phyloP scores from a whole-genome alignment of 2,888 invertebrate species.

The Morinoia aosen region DNA sequence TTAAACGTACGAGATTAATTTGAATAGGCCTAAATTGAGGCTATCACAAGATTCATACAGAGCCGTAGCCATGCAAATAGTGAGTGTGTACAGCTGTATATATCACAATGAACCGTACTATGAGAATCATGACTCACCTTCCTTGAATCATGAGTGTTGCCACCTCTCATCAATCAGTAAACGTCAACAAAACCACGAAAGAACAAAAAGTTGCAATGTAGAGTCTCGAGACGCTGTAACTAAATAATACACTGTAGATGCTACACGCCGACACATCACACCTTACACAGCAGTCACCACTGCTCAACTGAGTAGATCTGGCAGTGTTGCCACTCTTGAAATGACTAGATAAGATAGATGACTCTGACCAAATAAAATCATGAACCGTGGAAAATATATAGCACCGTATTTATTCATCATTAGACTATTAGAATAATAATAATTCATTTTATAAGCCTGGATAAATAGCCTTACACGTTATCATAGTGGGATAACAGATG shows the following conservation, averaged over 20 bases:
- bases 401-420: background rate
- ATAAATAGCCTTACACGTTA: no score
- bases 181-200: background rate
- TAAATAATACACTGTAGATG: background rate
- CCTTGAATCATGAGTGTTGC: conserved; percentile 13
- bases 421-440: background rate
- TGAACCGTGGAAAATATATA: background rate
- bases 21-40: background rate
- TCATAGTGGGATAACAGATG: background rate
- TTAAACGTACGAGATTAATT: background rate
- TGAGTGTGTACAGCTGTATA: background rate
- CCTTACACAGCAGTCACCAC: conserved; percentile 19
- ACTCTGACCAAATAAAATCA: background rate
- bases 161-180: background rate
- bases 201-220: background rate
- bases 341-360: background rate
- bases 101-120: background rate
- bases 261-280: background rate
- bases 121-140: background rate
- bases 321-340: background rate
- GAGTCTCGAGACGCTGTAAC: background rate
- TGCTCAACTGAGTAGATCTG: conserved; percentile 12
- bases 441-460: no score
- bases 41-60: background rate
- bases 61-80: background rate